Percentiles rank a stretch among this genome's conserved stretches.
phyloP scores from a whole-genome alignment of 2,888 invertebrate species.

The Acanthosoma haemorrhoidale region DNA sequence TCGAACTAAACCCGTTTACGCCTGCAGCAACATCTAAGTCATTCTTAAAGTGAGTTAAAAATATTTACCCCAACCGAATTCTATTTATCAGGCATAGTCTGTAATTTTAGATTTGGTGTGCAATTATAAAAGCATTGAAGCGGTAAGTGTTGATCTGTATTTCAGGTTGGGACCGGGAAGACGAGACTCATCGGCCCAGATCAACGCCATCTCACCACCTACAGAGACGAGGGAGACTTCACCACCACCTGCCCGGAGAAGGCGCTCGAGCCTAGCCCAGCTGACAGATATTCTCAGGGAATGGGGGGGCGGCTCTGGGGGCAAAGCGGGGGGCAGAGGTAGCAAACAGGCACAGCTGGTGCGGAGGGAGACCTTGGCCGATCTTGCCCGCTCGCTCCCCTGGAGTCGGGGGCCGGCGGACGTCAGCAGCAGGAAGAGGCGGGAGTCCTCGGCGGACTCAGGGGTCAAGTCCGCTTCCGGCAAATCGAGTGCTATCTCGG shows the following conservation, averaged over 20 bases:
- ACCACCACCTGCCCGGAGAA: conserved; percentile 54
- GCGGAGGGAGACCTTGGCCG: conserved; percentile 80
- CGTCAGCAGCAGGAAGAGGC: conserved; percentile 57
- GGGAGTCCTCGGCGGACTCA: conserved; percentile 82
- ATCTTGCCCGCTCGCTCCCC: conserved; percentile 75
- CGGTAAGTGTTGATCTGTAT: conserved; percentile 29
- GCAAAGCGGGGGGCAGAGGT: conserved; percentile 50
- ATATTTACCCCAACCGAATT: not conserved
- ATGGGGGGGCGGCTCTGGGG: conserved; percentile 67
- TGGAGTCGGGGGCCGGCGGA: conserved; percentile 63
- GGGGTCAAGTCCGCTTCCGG: conserved; percentile 66
- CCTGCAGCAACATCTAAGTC: no score
- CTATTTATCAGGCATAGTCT: not conserved
- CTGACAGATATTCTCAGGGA: conserved; percentile 81
- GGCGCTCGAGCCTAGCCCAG: conserved; percentile 80
- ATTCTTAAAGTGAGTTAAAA: no score
- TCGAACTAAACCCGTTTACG: no score
- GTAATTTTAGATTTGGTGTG: conserved; percentile 1
- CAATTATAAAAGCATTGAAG: conserved; percentile 25
- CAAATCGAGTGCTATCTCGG: conserved; percentile 59
- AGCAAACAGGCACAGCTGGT: conserved; percentile 83
- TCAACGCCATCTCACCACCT: conserved; percentile 76
- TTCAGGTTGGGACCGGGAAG: conserved; percentile 63
- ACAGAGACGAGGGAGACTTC: conserved; percentile 65
- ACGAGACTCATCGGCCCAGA: conserved; percentile 86